Evolutionary conservation across 2,113 vertebrate genomes (phyloP).

Genomic region (Lycaon pictus): DNA sequence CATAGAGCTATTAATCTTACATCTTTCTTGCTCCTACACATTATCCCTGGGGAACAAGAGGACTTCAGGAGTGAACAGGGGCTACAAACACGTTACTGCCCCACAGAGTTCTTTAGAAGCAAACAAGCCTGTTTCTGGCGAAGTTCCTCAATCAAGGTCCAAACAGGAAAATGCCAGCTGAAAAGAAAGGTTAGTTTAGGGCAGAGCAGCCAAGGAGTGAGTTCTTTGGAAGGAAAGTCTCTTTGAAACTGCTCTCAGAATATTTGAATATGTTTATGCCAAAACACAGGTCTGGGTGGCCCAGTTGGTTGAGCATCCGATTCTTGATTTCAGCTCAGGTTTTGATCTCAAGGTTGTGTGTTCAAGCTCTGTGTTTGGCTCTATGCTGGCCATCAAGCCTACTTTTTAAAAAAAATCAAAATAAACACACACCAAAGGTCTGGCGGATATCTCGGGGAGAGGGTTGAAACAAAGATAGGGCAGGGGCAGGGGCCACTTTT

Average conservation of each 20-base stretch:
- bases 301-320: neutral
- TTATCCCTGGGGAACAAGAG: neutral
- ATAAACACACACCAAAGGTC: neutral
- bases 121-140: conserved; percentile 44
- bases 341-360: neutral
- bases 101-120: neutral
- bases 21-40: conserved; percentile 26
- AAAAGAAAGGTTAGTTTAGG: conserved; percentile 42
- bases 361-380: neutral
- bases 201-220: neutral
- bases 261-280: neutral
- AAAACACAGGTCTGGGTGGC: neutral
- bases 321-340: neutral
- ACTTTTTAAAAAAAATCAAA: neutral
- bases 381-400: neutral
- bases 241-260: neutral
- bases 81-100: neutral
- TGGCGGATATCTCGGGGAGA: neutral
- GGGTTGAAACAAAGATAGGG: neutral
- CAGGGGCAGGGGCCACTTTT: neutral
- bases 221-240: neutral
- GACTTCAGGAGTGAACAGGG: neutral
- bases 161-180: neutral
- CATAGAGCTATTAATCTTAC: neutral
- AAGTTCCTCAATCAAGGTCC: neutral